These are phyloP conservation scores for Catonia carolina DNA, from an alignment of 2,888 invertebrate genomes.

Conservation along the genomic window DNA sequence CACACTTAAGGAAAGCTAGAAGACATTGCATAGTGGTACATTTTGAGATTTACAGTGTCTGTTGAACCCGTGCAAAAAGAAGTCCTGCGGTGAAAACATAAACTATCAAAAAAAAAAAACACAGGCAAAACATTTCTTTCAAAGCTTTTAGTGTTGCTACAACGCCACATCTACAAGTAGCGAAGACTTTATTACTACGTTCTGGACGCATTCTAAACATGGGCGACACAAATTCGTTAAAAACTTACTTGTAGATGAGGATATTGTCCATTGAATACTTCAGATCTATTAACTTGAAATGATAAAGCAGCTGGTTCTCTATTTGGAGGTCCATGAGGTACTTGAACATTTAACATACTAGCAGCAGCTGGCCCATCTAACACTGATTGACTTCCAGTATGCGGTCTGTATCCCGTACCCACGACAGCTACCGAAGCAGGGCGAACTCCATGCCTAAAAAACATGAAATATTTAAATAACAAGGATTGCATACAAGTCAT, in stretches of 20 bases:
- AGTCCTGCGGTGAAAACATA: too few relatives aligned
- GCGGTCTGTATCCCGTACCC: constrained; percentile 15
- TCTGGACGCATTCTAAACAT: too few relatives aligned
- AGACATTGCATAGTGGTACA: too few relatives aligned
- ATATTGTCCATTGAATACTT: constrained; percentile 44
- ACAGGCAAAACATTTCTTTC: too few relatives aligned
- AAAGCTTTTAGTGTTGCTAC: too few relatives aligned
- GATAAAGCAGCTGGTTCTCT: constrained; percentile 27
- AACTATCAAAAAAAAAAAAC: too few relatives aligned
- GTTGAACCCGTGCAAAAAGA: too few relatives aligned
- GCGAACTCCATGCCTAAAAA: constrained; percentile 23
- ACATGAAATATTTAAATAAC: background rate
- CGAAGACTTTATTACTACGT: background rate
- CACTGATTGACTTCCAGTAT: constrained; percentile 27
- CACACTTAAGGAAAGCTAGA: too few relatives aligned
- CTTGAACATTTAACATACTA: background rate
- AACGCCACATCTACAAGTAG: background rate
- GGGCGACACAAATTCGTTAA: too few relatives aligned
- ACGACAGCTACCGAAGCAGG: constrained; percentile 34
- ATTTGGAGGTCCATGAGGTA: too few relatives aligned
- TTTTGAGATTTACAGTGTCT: too few relatives aligned
- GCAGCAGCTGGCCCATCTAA: constrained; percentile 24
- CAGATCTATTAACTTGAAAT: constrained; percentile 27
- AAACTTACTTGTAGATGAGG: constrained; percentile 58
- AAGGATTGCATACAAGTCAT: background rate